Evolutionary conservation across 2,113 vertebrate genomes (phyloP), one percentile per base, ranked within the genome.

Genomic region (Todiramphus saurophagus): DNA sequence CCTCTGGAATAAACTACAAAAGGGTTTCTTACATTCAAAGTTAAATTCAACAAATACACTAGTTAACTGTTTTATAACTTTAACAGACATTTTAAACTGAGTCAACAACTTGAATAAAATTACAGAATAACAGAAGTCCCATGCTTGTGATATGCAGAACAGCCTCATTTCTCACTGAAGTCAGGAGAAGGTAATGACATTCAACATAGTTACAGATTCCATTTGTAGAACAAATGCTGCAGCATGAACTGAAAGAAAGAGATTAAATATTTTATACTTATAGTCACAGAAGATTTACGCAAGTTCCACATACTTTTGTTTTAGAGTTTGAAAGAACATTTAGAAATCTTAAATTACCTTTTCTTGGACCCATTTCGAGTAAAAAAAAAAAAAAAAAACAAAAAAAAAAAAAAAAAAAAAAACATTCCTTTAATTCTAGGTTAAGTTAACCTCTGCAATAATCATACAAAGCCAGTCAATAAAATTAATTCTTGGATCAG

Each of bases 401-500:
- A n/a, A 12, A 60, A 60, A 23, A 21, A 50, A 24, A 39, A 74
- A 53, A 41, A 28, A 19, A 28, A 39, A 11, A 39, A 10, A 33
- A 56, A 56, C 9, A 16, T 77, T 64, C 6, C 16, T 83, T 81
- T 70, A 60, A 48, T 84, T 83, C 24, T 39, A 68, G 35, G 39
- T 59, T 91, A 81, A 83, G 16, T 30, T 82, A 33, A 89, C 23
- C 16, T 76, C 56, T 64, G 5, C 27, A 91, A 89, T 53, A 87
- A 33, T 79, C 9, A 75, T 23, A 48, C 4, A 68, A 94, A 94
- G 4, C 1, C 7, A 81, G 50, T 67, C 76, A 92, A 76, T 69
- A 86, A n/a, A 17, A 43, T 37, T 73, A 86, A 83, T 90, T 94
- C 68, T 89, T 94, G 64, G 73, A 81, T 78, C 51, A 93, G 60